These are phyloP conservation scores for Brevipalpus yothersi DNA, from an alignment of 1,140 invertebrate genomes.

Conservation along the genomic window DNA sequence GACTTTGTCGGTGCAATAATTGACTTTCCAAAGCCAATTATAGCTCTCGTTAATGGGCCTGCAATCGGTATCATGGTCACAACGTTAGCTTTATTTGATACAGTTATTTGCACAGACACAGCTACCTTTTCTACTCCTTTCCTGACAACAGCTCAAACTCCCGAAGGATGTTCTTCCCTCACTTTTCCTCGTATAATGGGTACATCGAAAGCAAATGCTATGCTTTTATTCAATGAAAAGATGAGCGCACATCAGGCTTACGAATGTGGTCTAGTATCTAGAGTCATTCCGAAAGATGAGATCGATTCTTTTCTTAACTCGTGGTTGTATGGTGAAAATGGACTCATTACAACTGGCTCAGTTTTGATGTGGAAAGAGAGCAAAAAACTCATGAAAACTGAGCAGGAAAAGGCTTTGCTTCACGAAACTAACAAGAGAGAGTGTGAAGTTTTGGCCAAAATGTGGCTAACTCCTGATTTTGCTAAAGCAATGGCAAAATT, in stretches of 20 bases:
- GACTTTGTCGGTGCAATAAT: slow-evolving; percentile 53
- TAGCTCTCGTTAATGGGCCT: slow-evolving; percentile 72
- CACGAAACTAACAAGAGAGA: slow-evolving; percentile 28
- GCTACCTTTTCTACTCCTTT: slow-evolving; percentile 71
- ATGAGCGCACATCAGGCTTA: slow-evolving; percentile 44
- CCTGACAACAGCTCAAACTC: slow-evolving; percentile 41
- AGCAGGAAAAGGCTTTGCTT: slow-evolving; percentile 16
- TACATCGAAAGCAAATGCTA: slow-evolving; percentile 37
- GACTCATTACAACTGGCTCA: slow-evolving; percentile 5
- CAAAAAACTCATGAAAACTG: slow-evolving; percentile 7
- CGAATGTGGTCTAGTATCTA: slow-evolving; percentile 35
- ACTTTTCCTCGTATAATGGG: slow-evolving; percentile 62
- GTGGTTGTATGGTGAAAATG: slow-evolving; percentile 3
- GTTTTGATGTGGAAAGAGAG: slow-evolving; percentile 1
- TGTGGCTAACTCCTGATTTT: slow-evolving; percentile 35
- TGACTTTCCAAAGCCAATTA: slow-evolving; percentile 59
- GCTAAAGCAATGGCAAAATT: slow-evolving; percentile 27
- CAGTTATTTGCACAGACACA: slow-evolving; percentile 58
- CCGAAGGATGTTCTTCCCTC: slow-evolving; percentile 59
- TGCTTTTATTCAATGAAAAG: slow-evolving; percentile 53
- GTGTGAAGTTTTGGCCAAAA: slow-evolving; percentile 26
- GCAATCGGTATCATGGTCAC: slow-evolving; percentile 75
- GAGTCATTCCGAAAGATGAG: slow-evolving; percentile 29
- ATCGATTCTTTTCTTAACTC: slow-evolving; percentile 20
- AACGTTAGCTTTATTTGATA: slow-evolving; percentile 55